Percentiles rank a stretch among this genome's conserved stretches.
These are phyloP conservation scores for Pentamera pediparva DNA, from an alignment of 53 echinoderm and acorn worm species.

Conservation along the genomic window DNA sequence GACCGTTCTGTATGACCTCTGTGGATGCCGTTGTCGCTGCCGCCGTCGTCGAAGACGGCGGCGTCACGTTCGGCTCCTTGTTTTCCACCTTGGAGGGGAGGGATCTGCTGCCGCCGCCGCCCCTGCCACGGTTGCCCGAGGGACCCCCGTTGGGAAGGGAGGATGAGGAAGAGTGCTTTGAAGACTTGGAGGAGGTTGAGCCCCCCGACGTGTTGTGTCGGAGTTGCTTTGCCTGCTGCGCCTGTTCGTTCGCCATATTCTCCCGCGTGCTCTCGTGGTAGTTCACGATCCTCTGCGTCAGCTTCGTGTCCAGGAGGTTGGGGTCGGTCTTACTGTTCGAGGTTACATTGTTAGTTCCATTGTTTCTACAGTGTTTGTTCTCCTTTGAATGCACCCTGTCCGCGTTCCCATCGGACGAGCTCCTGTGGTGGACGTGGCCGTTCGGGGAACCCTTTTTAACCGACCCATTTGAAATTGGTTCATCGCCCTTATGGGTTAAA, in stretches of 20 bases:
- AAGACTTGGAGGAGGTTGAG: conserved; percentile 3
- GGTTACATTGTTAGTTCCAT: conserved; percentile 70
- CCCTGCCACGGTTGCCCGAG: conserved; percentile 39
- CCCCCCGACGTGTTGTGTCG: conserved; percentile 63
- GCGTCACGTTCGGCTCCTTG: conserved; percentile 70
- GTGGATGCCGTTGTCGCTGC: conserved; percentile 29
- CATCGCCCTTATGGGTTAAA: conserved; percentile 62
- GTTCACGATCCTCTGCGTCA: conserved; percentile 83
- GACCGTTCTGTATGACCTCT: conserved; percentile 24
- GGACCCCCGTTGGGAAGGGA: neutral
- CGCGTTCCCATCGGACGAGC: conserved; percentile 25
- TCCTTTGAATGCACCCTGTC: conserved; percentile 40
- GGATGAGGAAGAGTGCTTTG: conserved; percentile 18
- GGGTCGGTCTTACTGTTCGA: conserved; percentile 32
- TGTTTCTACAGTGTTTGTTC: conserved; percentile 51
- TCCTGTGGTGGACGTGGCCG: conserved; percentile 18
- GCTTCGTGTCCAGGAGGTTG: conserved; percentile 83
- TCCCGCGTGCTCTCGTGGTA: conserved; percentile 86
- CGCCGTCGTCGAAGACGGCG: too few relatives aligned
- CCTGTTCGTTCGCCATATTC: conserved; percentile 94
- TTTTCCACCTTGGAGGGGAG: conserved; percentile 79
- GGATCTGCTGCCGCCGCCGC: conserved; percentile 65
- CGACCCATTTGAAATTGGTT: conserved; percentile 65
- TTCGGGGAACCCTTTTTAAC: conserved; percentile 38
- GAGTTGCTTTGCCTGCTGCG: conserved; percentile 68